A percentile compares a stretch with the other conserved stretches of the same genome.
Conservation (phyloP, 2,113 vertebrate genomes). For the Scatophagus argus region DNA sequence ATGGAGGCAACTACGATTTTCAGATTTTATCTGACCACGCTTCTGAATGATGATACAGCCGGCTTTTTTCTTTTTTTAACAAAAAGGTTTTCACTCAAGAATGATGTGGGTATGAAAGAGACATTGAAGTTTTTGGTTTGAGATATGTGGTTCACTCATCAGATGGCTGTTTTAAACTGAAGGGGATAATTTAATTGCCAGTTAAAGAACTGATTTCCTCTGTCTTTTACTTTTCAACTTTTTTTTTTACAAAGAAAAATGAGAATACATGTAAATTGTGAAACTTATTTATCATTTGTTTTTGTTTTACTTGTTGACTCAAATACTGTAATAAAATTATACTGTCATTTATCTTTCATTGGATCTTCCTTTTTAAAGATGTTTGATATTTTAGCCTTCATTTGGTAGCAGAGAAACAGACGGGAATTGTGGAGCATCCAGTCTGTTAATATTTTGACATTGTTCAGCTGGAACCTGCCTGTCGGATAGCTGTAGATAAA, state of each 20-base stretch:
- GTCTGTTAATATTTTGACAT: background rate
- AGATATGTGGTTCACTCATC: constrained; percentile 12
- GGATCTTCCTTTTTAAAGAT: background rate
- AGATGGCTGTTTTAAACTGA: constrained; percentile 13
- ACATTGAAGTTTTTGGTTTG: constrained; percentile 10
- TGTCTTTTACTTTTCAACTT: constrained; percentile 22
- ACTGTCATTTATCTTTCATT: constrained; percentile 13
- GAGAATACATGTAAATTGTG: constrained; percentile 54
- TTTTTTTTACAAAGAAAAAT: constrained; percentile 41
- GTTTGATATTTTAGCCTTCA: background rate
- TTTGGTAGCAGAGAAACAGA: background rate
- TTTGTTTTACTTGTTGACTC: constrained; percentile 63
- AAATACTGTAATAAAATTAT: constrained; percentile 76
- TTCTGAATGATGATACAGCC: background rate
- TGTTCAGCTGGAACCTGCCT: too few relatives aligned
- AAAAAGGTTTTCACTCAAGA: too few relatives aligned
- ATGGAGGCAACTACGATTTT: constrained; percentile 6
- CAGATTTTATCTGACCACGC: constrained; percentile 11
- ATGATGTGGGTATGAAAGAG: background rate
- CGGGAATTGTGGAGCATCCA: background rate
- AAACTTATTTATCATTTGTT: constrained; percentile 72
- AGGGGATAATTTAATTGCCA: constrained; percentile 1
- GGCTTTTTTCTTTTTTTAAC: background rate
- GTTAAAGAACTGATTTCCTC: constrained; percentile 30
- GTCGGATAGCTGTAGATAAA: too few relatives aligned